These are phyloP conservation scores for Gymnocheta viridis DNA, from an alignment of 2,888 invertebrate species.

Conservation along the genomic window DNA sequence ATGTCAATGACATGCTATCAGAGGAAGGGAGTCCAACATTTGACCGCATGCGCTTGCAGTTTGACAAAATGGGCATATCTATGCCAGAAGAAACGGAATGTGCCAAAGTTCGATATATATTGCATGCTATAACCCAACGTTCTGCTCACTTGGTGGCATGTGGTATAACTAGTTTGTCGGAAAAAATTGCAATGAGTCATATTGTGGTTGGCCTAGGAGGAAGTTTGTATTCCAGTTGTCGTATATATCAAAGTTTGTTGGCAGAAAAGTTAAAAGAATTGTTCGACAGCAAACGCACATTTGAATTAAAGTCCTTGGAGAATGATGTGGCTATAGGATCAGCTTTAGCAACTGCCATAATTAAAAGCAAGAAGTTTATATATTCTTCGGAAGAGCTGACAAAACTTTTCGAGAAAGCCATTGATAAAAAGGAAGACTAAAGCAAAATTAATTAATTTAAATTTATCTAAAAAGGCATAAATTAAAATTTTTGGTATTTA, in stretches of 20 bases:
- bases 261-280: conserved; percentile 1
- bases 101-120: conserved; percentile 93
- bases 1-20: conserved; percentile 96
- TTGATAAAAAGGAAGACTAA: not conserved
- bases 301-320: conserved; percentile 22
- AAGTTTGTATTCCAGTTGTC: conserved; percentile 19
- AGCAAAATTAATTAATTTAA: too few species aligned
- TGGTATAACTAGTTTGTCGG: conserved; percentile 91
- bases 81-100: conserved; percentile 92
- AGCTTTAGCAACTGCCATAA: conserved; percentile 30
- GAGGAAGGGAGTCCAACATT: conserved; percentile 87
- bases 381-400: conserved; percentile 8
- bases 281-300: not conserved
- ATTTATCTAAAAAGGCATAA: not conserved
- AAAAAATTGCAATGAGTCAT: conserved; percentile 91
- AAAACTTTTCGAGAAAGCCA: not conserved
- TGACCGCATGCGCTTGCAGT: conserved; percentile 88
- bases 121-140: conserved; percentile 92
- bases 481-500: not conserved
- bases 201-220: conserved; percentile 87
- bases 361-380: conserved; percentile 18
- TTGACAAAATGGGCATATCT: conserved; percentile 86
- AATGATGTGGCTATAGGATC: conserved; percentile 29
- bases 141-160: conserved; percentile 96
- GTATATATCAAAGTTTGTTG: not conserved